Base-by-base conservation (phyloP, 1,140 invertebrate species). In the Pentalonia nigronervosa region DNA sequence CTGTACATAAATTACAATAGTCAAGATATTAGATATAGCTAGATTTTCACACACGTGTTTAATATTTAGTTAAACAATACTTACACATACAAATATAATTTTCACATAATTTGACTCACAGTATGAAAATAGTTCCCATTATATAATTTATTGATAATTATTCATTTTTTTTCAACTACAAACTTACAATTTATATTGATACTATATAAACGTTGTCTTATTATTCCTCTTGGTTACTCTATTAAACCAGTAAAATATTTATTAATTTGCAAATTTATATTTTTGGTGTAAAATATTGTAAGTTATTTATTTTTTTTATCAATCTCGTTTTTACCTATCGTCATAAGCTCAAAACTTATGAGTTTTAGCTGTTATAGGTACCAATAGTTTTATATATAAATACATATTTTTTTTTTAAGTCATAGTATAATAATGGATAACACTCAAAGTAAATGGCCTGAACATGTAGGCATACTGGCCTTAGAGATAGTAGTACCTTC, bases 401-500 rank as follows among this genome's bases (percentile, higher is more conserved):
- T 48, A 17, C 20, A n/a, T 14, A 86, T 87, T 87, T 87, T 25
- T 84, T 7, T 45, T 23, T 45, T 48, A 87, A 47, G 14, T 87
- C 81, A 7, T 87, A 45, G 25, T 47, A 20, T 50, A 87, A 88
- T 20, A 30, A 87, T 89, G 87, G 87, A 89, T 53, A n/a, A 48
- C 7, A 8, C 9, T 11, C 23, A n/a, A 48, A 94, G 92, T 60
- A 84, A 50, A 45, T 98, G 97, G 97, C 97, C 98, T 14, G 96
- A 97, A 95, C 97, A 99, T 95, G 98, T 99, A 93, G 99, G 99
- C 93, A 99, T 99, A 95, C 95, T 97, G 94, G 98, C 98, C 21
- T 96, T 99, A 94, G 98, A 99, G 95, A 95, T 99, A 56, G 98
- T 99, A 95, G 98, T 99, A 95, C 99, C 99, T 60, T 97, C 97